These are phyloP conservation scores for Plecotus auritus DNA, from an alignment of 2,113 vertebrate species.

Conservation along the genomic window DNA sequence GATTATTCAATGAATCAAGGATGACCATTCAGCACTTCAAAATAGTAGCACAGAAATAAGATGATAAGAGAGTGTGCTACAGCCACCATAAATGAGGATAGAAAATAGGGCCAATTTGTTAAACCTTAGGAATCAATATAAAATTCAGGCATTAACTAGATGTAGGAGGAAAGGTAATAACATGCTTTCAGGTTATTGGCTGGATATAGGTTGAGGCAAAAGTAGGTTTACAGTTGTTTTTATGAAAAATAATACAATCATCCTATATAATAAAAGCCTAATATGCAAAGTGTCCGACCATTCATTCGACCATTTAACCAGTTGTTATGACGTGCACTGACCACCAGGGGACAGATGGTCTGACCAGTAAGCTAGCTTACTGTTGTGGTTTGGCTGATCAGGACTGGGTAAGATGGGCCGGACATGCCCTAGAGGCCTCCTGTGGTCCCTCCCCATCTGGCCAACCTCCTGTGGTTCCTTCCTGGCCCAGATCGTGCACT, in stretches of 20 bases:
- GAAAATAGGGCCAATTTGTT: neutral
- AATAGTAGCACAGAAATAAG: neutral
- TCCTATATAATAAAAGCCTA: neutral
- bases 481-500: too few species aligned
- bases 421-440: too few species aligned
- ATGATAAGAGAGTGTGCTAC: neutral
- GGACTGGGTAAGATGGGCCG: too few species aligned
- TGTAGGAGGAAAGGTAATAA: neutral
- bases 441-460: too few species aligned
- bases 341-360: too few species aligned
- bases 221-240: neutral
- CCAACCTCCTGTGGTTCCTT: too few species aligned
- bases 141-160: neutral
- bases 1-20: neutral
- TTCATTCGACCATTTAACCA: too few species aligned
- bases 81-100: rapidly evolving
- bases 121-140: neutral
- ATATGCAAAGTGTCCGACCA: too few species aligned
- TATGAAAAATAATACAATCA: neutral
- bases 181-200: neutral
- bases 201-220: neutral
- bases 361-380: too few species aligned
- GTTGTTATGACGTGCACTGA: too few species aligned
- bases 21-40: neutral
- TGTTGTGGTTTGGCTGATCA: too few species aligned